Evolutionary conservation across 2,888 invertebrate genomes (phyloP).

Genomic region (Pterobdella sp.): DNA sequence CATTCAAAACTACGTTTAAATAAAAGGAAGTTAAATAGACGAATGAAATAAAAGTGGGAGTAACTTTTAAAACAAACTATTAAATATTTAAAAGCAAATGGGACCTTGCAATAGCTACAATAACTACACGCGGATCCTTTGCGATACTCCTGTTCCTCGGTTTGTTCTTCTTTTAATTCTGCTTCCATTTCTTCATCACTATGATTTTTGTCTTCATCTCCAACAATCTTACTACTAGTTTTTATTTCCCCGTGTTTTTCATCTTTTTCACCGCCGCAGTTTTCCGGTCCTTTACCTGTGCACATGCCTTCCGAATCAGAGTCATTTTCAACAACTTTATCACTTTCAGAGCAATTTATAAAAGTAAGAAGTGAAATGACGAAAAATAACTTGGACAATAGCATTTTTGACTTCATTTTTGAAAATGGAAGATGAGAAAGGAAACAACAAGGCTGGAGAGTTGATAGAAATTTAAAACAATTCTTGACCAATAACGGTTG

Average conservation of each 20-base stretch:
- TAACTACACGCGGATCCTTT: constrained; percentile 49
- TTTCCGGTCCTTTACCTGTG: too few relatives aligned
- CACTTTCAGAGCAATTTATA: not conserved
- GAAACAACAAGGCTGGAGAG: too few relatives aligned
- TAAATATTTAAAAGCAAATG: not conserved
- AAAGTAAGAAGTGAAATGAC: too few relatives aligned
- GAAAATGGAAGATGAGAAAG: too few relatives aligned
- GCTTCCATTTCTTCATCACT: constrained; percentile 15
- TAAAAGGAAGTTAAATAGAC: not conserved
- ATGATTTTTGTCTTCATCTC: not conserved
- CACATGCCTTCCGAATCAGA: too few relatives aligned
- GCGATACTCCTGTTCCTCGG: constrained; percentile 44
- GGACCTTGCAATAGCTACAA: constrained; percentile 48
- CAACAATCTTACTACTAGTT: not conserved
- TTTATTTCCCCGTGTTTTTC: too few relatives aligned
- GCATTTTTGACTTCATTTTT: too few relatives aligned
- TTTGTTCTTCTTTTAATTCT: constrained; percentile 33
- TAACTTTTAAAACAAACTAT: not conserved
- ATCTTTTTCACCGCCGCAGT: too few relatives aligned
- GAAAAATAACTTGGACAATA: too few relatives aligned
- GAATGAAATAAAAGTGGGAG: not conserved
- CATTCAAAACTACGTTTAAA: not conserved
- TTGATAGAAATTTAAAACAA: too few relatives aligned
- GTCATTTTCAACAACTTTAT: not conserved
- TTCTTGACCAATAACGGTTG: too few relatives aligned